Evolutionary conservation across 2,113 vertebrate genomes (phyloP).

Genomic region (Heloderma charlesbogerti): DNA sequence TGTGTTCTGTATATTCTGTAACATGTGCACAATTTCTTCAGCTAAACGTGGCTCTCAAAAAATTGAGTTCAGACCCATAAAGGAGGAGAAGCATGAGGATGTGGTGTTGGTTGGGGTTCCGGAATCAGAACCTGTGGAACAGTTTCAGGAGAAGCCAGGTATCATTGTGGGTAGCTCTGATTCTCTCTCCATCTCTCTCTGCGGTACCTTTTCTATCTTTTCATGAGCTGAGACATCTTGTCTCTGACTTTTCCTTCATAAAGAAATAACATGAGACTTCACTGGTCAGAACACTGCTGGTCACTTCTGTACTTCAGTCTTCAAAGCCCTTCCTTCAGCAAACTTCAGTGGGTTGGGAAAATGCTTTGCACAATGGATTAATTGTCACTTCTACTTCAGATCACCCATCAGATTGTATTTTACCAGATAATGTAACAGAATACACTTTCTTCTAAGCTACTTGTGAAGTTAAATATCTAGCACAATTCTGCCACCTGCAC

Average conservation of each 20-base stretch:
- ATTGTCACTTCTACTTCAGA: neutral
- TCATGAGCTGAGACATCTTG: constrained; percentile 38
- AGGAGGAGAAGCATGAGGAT: constrained; percentile 76
- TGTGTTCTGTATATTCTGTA: constrained; percentile 36
- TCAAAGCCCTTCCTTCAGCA: neutral
- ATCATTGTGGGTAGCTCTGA: constrained; percentile 68
- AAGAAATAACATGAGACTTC: constrained; percentile 20
- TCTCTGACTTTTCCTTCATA: constrained; percentile 48
- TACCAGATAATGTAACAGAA: neutral
- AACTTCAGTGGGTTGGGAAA: neutral
- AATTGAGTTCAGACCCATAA: constrained; percentile 70
- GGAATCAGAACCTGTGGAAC: constrained; percentile 68
- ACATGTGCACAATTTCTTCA: constrained; percentile 75
- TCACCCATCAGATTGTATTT: neutral
- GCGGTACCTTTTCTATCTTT: constrained; percentile 63
- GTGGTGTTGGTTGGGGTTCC: constrained; percentile 74
- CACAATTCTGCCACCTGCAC: neutral
- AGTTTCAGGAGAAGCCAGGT: constrained; percentile 73
- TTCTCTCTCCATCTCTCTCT: constrained; percentile 62
- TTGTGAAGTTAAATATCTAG: neutral
- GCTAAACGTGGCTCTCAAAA: constrained; percentile 71
- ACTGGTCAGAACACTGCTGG: neutral
- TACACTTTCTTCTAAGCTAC: neutral
- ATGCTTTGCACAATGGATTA: neutral
- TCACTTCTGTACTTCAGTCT: neutral